Base-by-base conservation (phyloP, 1,140 invertebrate species). In the Scylla paramamosain region DNA sequence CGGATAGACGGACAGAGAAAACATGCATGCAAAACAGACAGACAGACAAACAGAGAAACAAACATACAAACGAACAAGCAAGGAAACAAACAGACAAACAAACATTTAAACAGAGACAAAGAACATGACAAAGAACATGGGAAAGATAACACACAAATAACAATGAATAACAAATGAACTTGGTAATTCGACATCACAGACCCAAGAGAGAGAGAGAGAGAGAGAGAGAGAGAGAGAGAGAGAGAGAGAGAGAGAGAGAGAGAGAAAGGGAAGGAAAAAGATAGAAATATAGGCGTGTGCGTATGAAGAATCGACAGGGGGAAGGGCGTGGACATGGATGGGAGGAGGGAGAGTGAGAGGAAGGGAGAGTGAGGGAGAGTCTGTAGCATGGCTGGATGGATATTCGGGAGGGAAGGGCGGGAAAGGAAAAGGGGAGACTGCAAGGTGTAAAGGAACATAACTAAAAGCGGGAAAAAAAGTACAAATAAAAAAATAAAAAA, bases 231-330 rank as follows among this genome's bases (percentile, higher is more conserved):
- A 46, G 20, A 91, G 25, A 48, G 39, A 52, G 90, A 59, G 25
- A 90, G 39, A 46, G n/a, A 52, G 46, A 90, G 46, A 91, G 89
- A 59, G 89, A n/a, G 46, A n/a, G 32, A n/a, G 32, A 29, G 89
- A 28, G 59, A 12, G 29, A 16, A 29, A 20, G n/a, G 14, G 31
- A 8, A 14, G 10, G 52, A 39, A 32, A 91, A 32, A 67, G 31
- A 67, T 28, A 16, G 59, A 39, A 32, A 59, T n/a, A 59, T 67
- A 32, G 25, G 46, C 28, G 39, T 59, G 59, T 52, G 29, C 31
- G 45, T 28, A 67, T 67, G 16, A 67, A 91, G 52, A 59, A 91
- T 32, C 29, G 90, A 91, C 25, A 91, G 46, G 46, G 46, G 48
- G 46, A 59, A 91, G 29, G 46, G 52, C 12, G 16, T 14, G 59